A percentile compares a stretch with the other conserved stretches of the same genome.
Conservation (phyloP, 2,797 vertebrate genomes). For the Streptopelia turtur region DNA sequence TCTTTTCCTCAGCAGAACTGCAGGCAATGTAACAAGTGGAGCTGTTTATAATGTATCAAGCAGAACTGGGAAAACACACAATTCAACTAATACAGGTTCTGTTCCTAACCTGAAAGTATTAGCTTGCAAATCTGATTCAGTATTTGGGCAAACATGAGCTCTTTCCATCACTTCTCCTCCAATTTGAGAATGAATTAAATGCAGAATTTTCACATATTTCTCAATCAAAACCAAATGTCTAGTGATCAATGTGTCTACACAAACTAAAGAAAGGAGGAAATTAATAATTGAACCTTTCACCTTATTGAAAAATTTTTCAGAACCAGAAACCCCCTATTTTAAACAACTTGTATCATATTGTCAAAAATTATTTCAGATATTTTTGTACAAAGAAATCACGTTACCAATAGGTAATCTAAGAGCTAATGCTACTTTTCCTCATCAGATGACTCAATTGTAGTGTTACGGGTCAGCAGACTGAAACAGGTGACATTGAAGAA, state of each 20-base stretch:
- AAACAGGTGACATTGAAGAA: neutral
- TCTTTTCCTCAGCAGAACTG: neutral
- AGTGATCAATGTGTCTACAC: neutral
- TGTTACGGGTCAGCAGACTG: neutral
- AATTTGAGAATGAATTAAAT: neutral
- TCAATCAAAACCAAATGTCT: neutral
- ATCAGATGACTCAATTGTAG: neutral
- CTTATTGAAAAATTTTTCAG: neutral
- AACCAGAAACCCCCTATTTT: neutral
- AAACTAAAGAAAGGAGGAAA: neutral
- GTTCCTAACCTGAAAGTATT: neutral
- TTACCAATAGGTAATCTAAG: conserved; percentile 5
- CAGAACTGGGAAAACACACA: neutral
- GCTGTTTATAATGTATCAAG: neutral
- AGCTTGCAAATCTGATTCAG: neutral
- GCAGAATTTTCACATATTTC: neutral
- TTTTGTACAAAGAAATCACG: neutral
- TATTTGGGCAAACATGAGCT: neutral
- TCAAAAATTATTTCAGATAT: neutral
- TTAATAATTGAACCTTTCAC: neutral
- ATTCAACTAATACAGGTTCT: neutral
- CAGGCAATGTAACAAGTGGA: neutral
- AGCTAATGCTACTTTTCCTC: neutral
- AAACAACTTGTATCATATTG: neutral
- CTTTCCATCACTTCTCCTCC: neutral